Conservation (phyloP, 2,888 invertebrate species). For the Nineta flava region DNA sequence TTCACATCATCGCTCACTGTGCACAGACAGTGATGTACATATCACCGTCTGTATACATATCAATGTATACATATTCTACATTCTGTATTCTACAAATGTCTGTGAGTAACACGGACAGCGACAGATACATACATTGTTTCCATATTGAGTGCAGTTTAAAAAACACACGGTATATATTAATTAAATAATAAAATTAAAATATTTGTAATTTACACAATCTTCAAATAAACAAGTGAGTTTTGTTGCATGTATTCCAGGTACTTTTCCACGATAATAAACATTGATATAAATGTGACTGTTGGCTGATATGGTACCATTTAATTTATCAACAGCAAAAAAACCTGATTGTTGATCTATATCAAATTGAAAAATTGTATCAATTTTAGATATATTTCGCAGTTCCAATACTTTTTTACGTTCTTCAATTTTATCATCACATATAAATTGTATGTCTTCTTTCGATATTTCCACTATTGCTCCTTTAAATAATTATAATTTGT, state of each 20-base stretch:
- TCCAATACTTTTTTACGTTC: slow-evolving; percentile 18
- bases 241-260: slow-evolving; percentile 20
- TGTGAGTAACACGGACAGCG: no score
- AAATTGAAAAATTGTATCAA: slow-evolving; percentile 22
- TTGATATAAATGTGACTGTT: slow-evolving; percentile 18
- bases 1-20: no score
- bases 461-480: slow-evolving; percentile 15
- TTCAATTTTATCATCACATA: slow-evolving; percentile 8
- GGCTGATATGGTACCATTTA: slow-evolving; percentile 20
- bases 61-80: no score
- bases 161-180: no score
- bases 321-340: slow-evolving; percentile 21
- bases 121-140: no score
- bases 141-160: no score
- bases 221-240: slow-evolving; percentile 22
- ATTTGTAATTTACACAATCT: slow-evolving; percentile 27
- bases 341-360: slow-evolving; percentile 19
- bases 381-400: slow-evolving; percentile 21
- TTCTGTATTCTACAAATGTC: no score
- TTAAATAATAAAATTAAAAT: no score
- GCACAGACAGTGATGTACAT: no score
- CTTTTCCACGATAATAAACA: slow-evolving; percentile 20
- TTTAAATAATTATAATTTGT: slow-evolving; percentile 6
- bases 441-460: slow-evolving; percentile 10
- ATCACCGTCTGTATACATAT: no score